Base-by-base conservation (phyloP, 2,888 invertebrate genomes). In the Ceraclea dissimilis region DNA sequence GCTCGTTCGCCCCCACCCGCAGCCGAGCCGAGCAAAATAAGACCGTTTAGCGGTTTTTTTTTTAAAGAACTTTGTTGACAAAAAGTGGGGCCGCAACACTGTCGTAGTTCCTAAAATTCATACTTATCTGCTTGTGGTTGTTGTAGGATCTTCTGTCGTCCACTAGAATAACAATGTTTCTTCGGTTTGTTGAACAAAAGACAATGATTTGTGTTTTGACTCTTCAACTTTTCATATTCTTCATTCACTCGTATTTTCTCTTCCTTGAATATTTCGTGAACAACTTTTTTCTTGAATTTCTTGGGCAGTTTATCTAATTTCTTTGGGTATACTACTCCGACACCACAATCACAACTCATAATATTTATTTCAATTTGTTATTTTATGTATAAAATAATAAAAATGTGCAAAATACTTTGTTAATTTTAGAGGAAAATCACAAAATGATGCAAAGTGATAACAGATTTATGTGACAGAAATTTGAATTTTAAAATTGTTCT, bases 181-280 rank as follows among this genome's bases (percentile, higher is more conserved):
- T 16, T 4, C 8, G 39, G 39, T 16, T 39, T 39, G 13, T 39
- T 39, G 2, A 39, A 13, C 19, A 49, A 8, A 10, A 54, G 26
- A 1, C 31, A 21, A 18, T 13, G 43, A 19, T 54, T 54, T 2
- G 31, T 16, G 21, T 50, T 54, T 10, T 44, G 39, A 18, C 50
- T 50, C 1, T 10, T 2, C 21, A 5, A 26, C 10, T 33, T 17
- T n/a, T 16, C n/a, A 16, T 56, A 52, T 1, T 48, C 17, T 22
- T 52, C 48, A 18, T 39, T 39, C 17, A 20, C 47, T 20, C 11
- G 17, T 17, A 56, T 17, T 22, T 34, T 51, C 2, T 16, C 44
- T 34, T 56, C 51, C 1, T 49, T 33, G 31, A 54, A 54, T 4
- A 54, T n/a, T 17, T 11, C 22, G n/a, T 43, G 49, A 13, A 43